Percentiles rank a stretch among this genome's conserved stretches.
Conservation (phyloP, 2,113 vertebrate genomes). For the Perccottus glenii region DNA sequence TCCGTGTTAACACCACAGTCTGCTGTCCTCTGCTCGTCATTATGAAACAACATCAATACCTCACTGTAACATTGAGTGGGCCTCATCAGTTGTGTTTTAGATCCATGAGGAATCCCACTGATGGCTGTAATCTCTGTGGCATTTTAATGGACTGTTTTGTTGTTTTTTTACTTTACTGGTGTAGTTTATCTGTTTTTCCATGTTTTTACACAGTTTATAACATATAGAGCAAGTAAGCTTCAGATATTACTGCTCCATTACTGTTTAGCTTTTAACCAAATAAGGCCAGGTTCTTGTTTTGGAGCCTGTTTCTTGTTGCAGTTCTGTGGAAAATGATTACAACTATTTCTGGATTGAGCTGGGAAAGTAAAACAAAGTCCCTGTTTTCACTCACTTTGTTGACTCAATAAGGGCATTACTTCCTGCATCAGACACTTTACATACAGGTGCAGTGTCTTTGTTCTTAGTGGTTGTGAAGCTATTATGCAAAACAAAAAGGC, state of each 20-base stretch:
- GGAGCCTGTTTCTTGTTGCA: neutral
- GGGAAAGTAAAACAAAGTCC: slow-evolving; percentile 1
- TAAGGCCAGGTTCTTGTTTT: slow-evolving; percentile 28
- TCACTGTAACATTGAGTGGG: slow-evolving; percentile 52
- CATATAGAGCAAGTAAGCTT: no score
- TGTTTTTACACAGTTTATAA: no score
- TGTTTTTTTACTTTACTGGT: no score
- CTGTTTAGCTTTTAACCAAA: slow-evolving; percentile 15
- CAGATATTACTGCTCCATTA: slow-evolving; percentile 1
- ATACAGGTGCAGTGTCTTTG: no score
- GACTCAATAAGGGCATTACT: neutral
- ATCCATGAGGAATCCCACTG: slow-evolving; percentile 1
- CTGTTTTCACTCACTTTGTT: neutral
- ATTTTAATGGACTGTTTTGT: no score
- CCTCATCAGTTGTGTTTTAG: slow-evolving; percentile 41
- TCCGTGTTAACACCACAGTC: slow-evolving; percentile 33
- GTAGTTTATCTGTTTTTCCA: no score
- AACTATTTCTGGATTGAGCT: slow-evolving; percentile 34
- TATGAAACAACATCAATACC: slow-evolving; percentile 72
- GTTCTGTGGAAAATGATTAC: neutral
- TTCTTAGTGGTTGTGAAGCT: no score
- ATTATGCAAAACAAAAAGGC: no score
- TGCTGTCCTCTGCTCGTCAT: slow-evolving; percentile 33
- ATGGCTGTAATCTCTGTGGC: neutral
- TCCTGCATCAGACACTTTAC: no score